Evolutionary conservation across 2,797 vertebrate species (phyloP).

Genomic region (Spondyliosoma cantharus): DNA sequence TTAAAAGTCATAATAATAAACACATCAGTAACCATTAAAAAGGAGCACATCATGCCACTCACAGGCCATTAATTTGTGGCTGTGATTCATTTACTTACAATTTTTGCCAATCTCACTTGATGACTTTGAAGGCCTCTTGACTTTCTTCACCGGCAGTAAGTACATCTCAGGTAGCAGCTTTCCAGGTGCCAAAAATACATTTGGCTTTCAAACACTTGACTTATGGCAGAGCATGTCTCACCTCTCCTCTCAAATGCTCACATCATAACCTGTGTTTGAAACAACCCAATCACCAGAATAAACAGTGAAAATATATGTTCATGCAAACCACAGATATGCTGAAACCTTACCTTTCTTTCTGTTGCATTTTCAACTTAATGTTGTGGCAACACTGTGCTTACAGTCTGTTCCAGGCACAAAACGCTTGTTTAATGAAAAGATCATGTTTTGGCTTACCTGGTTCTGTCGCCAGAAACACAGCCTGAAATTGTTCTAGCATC

Average conservation of each 20-base stretch:
- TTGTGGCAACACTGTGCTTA: no score
- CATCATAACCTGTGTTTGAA: not conserved
- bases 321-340: no score
- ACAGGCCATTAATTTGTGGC: slow-evolving; percentile 11
- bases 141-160: slow-evolving; percentile 9
- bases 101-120: slow-evolving; percentile 9
- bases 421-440: no score
- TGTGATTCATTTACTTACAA: slow-evolving; percentile 28
- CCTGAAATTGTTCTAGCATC: no score
- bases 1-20: not conserved
- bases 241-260: no score
- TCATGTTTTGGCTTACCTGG: no score
- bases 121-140: slow-evolving; percentile 31
- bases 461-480: no score
- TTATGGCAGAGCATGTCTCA: not conserved
- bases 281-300: no score
- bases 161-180: not conserved
- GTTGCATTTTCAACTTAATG: no score
- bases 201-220: slow-evolving; percentile 4
- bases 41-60: slow-evolving; percentile 6
- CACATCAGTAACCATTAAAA: not conserved
- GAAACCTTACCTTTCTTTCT: no score
- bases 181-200: slow-evolving; percentile 2
- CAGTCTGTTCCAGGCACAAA: no score
- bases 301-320: no score